phyloP scores from a whole-genome alignment of 2,888 invertebrate species.

The Sthenelais limicola region DNA sequence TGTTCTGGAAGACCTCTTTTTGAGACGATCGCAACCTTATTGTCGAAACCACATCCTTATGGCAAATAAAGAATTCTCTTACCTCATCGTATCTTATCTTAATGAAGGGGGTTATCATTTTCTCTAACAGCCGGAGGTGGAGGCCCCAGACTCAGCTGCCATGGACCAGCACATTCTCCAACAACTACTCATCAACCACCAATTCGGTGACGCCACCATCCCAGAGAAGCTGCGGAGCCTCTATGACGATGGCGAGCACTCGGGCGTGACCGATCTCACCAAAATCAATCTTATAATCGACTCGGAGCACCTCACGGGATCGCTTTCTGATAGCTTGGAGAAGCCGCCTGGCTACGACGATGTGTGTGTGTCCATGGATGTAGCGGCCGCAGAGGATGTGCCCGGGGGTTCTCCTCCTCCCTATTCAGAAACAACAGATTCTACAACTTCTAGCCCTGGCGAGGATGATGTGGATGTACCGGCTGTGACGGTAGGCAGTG shows the following conservation, averaged over 20 bases:
- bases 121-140: conserved; percentile 16
- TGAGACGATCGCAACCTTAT: no score
- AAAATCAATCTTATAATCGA: conserved; percentile 22
- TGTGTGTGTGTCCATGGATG: not conserved
- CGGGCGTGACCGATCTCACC: conserved; percentile 30
- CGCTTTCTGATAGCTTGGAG: not conserved
- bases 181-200: conserved; percentile 25
- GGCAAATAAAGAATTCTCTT: no score
- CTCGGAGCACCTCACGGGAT: not conserved
- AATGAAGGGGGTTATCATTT: no score
- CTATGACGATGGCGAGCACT: conserved; percentile 26
- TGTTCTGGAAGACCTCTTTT: no score
- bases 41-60: no score
- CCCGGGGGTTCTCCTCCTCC: conserved; percentile 7
- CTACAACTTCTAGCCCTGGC: no score
- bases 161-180: conserved; percentile 15
- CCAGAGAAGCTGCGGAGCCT: conserved; percentile 32
- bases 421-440: not conserved
- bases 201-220: conserved; percentile 26
- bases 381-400: not conserved
- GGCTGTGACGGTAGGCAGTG: no score
- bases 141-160: conserved; percentile 5
- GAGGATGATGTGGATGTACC: no score
- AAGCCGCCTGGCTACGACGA: conserved; percentile 16
- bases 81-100: no score